Percentiles rank a stretch among this genome's conserved stretches.
phyloP scores from a whole-genome alignment of 2,113 vertebrate species.

The Phodopus roborovskii region DNA sequence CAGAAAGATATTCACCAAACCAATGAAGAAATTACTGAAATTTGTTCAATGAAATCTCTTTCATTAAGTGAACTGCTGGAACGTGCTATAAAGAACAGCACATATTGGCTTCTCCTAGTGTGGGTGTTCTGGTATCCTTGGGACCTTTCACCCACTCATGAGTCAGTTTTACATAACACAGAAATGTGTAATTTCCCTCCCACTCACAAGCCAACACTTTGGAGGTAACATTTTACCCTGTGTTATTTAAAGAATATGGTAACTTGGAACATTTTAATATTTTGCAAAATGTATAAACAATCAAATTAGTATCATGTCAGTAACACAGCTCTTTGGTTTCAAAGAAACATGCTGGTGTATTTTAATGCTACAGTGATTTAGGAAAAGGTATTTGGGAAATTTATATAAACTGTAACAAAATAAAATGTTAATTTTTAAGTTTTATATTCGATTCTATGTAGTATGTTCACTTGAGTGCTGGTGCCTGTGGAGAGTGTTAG shows the following conservation, averaged over 20 bases:
- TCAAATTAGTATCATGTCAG: conserved; percentile 84
- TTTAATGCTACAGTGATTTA: conserved; percentile 19
- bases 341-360: conserved; percentile 50
- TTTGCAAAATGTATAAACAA: conserved; percentile 84
- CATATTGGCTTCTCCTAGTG: conserved; percentile 80
- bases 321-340: conserved; percentile 77
- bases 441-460: neutral
- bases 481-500: neutral
- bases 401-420: conserved; percentile 53
- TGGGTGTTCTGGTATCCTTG: conserved; percentile 87
- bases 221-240: conserved; percentile 84
- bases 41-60: conserved; percentile 81
- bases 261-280: conserved; percentile 84
- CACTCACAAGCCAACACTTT: conserved; percentile 87
- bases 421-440: neutral
- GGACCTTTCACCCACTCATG: conserved; percentile 88
- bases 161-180: conserved; percentile 90
- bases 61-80: conserved; percentile 81
- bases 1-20: conserved; percentile 67
- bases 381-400: conserved; percentile 32
- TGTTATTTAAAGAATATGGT: conserved; percentile 87
- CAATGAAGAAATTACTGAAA: conserved; percentile 78
- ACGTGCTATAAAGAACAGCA: conserved; percentile 82
- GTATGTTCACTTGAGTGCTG: neutral
- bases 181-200: conserved; percentile 88